Evolutionary conservation across 64 coral and sea anemone genomes (phyloP).

Genomic region (Actinia equina): DNA sequence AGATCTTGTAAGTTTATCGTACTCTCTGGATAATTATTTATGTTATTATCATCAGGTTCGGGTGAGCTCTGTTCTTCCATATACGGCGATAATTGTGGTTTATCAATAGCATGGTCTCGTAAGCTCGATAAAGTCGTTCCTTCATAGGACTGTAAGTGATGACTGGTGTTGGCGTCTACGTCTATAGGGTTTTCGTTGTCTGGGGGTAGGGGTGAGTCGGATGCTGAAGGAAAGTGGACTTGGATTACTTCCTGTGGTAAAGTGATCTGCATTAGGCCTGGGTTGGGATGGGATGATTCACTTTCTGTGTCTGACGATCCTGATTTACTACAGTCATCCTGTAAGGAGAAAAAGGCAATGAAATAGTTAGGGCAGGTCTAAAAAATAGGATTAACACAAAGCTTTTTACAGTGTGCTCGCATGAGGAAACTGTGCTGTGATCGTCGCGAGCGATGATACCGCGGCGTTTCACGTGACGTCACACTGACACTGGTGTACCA

Average conservation of each 20-base stretch:
- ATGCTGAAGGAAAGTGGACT: not conserved
- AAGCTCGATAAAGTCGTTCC: not conserved
- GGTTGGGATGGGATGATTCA: constrained; percentile 19
- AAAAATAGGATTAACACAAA: no score
- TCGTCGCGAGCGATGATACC: no score
- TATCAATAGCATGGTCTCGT: not conserved
- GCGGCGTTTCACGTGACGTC: no score
- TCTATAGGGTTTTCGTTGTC: not conserved
- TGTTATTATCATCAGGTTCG: constrained; percentile 46
- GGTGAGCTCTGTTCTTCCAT: constrained; percentile 42
- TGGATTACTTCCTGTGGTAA: constrained; percentile 42
- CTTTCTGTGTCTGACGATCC: constrained; percentile 84
- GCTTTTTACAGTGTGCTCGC: no score
- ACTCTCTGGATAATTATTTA: constrained; percentile 52
- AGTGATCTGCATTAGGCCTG: constrained; percentile 28
- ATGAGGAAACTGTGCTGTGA: no score
- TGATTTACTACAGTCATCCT: constrained; percentile 62
- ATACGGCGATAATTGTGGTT: constrained; percentile 31
- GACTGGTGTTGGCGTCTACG: not conserved
- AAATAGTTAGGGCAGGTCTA: no score
- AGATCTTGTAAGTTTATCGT: constrained; percentile 67
- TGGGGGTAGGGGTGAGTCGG: not conserved
- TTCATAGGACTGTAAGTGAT: not conserved
- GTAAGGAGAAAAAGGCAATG: not conserved
- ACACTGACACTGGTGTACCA: no score